Evolutionary conservation across 2,888 invertebrate genomes (phyloP), one percentile per base, ranked within the genome.

Genomic region (Drosophila demipolita): DNA sequence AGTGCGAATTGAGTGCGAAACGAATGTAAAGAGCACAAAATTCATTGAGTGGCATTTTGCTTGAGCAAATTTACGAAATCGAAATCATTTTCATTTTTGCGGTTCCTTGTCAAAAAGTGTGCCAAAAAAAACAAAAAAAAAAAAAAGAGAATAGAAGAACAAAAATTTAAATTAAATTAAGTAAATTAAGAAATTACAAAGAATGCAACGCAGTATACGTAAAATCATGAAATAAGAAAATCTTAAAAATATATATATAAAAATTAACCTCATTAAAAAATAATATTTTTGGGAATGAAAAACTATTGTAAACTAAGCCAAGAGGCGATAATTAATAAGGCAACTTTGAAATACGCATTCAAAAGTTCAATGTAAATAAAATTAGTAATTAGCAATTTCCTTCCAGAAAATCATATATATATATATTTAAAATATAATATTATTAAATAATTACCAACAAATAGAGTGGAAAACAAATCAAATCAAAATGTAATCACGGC

Each of bases 181-280:
- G 29, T 29, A 29, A 79, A n/a, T 62, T 82, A 89, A 86, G 84
- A 50, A 65, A 54, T 54, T 73, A 85, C 73, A 87, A 75, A 87
- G 65, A 82, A 75, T 62, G 85, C 81, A 91, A 88, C 84, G 87
- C 86, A 83, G 91, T 91, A 91, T 91, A 91, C 91, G 91, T 91
- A 91, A 91, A 60, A 68, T 23, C 11, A 29, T 20, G 15, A 67
- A 38, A 20, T 33, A 40, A 38, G 33, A 36, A 36, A 52, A 20
- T 36, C 45, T 60, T 38, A 52, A 35, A 49, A 35, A 62, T 58
- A 53, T 68, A 54, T 42, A 57, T 15, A 40, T 29, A 52, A 55
- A 64, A 64, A 64, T 65, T 72, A 81, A 89, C 73, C 81, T 80
- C 81, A 84, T 77, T 67, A 69, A 67, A 61, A 55, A 63, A 50